Conservation (phyloP, 2,797 vertebrate species). For the Synaphobranchus kaupii region DNA sequence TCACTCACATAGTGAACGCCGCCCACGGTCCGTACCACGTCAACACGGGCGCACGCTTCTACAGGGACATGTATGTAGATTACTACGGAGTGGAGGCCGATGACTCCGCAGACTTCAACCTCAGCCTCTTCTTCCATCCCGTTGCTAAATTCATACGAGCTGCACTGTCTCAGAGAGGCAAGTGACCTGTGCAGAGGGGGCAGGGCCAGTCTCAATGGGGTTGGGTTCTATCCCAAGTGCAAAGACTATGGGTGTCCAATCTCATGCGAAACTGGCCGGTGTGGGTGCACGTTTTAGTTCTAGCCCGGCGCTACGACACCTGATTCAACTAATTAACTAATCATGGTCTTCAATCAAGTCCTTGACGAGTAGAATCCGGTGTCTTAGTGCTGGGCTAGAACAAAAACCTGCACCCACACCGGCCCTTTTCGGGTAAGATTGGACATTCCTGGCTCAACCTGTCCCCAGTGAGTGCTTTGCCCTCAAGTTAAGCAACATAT, state of each 20-base stretch:
- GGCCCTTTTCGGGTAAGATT: neutral
- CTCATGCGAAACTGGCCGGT: no score
- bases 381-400: neutral
- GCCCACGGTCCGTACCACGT: slow-evolving; percentile 77
- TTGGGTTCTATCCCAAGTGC: no score
- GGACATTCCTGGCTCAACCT: neutral
- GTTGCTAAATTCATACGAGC: slow-evolving; percentile 80
- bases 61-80: slow-evolving; percentile 80
- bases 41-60: slow-evolving; percentile 82
- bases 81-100: slow-evolving; percentile 88
- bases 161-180: slow-evolving; percentile 77
- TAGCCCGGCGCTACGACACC: no score
- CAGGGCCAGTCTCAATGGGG: no score
- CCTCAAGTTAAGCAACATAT: neutral
- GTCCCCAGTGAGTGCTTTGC: neutral
- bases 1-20: slow-evolving; percentile 86
- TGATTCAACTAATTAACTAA: no score
- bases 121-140: slow-evolving; percentile 85
- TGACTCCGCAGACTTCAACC: slow-evolving; percentile 80
- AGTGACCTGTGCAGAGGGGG: neutral
- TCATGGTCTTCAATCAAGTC: neutral
- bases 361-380: neutral
- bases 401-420: neutral
- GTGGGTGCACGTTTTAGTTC: no score
- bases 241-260: no score